These are phyloP conservation scores for Brachionus paranguensis DNA, from an alignment of 1,140 invertebrate species.

Conservation along the genomic window DNA sequence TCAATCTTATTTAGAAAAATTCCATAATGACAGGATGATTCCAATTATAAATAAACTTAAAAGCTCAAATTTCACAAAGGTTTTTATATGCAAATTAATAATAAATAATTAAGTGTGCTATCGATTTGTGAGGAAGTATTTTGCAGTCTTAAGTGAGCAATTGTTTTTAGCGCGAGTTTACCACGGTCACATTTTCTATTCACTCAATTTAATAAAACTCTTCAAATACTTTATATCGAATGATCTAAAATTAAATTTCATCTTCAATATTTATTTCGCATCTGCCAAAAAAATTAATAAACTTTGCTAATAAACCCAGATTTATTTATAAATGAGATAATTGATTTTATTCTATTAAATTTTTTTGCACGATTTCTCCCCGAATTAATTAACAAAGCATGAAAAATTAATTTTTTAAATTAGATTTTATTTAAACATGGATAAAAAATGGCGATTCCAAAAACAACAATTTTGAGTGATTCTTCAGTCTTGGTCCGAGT, in stretches of 20 bases:
- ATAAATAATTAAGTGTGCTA: background rate
- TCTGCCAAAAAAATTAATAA: background rate
- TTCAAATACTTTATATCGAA: background rate
- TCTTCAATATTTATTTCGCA: background rate
- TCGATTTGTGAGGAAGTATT: background rate
- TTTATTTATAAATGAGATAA: background rate
- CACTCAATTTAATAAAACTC: background rate
- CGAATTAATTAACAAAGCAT: background rate
- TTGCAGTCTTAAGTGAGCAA: background rate
- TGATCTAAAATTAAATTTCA: background rate
- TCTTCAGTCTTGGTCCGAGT: slow-evolving; percentile 7
- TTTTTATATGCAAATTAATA: background rate
- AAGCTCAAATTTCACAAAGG: background rate
- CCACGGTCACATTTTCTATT: background rate
- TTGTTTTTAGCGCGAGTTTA: background rate
- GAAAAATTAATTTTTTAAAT: background rate
- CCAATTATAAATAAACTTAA: background rate
- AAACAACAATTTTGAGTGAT: background rate
- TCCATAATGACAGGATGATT: background rate
- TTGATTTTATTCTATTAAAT: background rate
- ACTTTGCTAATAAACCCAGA: background rate
- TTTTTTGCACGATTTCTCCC: background rate
- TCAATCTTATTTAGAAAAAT: background rate
- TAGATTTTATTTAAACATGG: background rate
- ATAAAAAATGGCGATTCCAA: background rate